These are phyloP conservation scores for Lampropteryx suffumata DNA, from an alignment of 2,888 invertebrate species.

Conservation along the genomic window DNA sequence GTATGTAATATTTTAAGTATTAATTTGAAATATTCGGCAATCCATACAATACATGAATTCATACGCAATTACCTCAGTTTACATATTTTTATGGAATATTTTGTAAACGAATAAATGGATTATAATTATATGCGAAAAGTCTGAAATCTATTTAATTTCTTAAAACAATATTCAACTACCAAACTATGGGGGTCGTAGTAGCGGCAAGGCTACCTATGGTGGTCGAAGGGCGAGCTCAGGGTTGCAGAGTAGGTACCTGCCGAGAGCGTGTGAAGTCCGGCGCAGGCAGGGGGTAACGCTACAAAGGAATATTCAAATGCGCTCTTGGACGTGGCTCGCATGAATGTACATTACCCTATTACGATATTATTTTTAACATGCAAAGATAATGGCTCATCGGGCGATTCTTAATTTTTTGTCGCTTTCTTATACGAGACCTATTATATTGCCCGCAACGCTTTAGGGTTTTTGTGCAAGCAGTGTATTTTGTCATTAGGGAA, in stretches of 20 bases:
- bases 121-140: no score
- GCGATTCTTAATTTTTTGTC: slow-evolving; percentile 81
- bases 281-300: slow-evolving; percentile 60
- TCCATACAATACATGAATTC: no score
- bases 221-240: slow-evolving; percentile 38
- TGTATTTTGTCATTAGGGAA: slow-evolving; percentile 71
- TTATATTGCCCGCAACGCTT: slow-evolving; percentile 75
- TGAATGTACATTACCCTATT: slow-evolving; percentile 81
- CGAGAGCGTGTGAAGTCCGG: slow-evolving; percentile 81
- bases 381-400: slow-evolving; percentile 81
- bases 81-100: no score
- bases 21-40: no score
- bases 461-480: slow-evolving; percentile 75
- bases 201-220: slow-evolving; percentile 17
- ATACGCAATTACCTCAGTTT: no score
- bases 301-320: slow-evolving; percentile 78
- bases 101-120: no score
- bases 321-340: slow-evolving; percentile 79
- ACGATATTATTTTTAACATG: slow-evolving; percentile 82
- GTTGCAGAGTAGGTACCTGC: slow-evolving; percentile 46
- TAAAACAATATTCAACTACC: slow-evolving; percentile 21
- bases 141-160: no score
- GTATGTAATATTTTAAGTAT: no score
- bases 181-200: slow-evolving; percentile 35
- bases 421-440: slow-evolving; percentile 70